phyloP scores from a whole-genome alignment of 2,888 invertebrate species.

The Hypomecis atomaria region DNA sequence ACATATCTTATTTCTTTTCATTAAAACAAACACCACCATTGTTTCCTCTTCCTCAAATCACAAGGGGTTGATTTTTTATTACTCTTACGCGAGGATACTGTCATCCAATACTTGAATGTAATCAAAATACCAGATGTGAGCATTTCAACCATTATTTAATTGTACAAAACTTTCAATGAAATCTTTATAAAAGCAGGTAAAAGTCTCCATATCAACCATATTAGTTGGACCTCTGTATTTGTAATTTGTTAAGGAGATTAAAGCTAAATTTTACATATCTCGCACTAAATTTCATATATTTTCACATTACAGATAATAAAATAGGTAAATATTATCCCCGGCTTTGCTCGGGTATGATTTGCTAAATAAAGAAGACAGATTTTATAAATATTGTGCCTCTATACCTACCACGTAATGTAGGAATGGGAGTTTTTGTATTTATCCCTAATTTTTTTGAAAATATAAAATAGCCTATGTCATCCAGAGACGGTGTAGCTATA shows the following conservation, averaged over 20 bases:
- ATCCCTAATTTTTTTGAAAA: too few species aligned
- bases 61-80: conserved; percentile 50
- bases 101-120: conserved; percentile 58
- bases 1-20: conserved; percentile 9
- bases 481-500: too few species aligned
- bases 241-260: neutral
- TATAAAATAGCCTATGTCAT: too few species aligned
- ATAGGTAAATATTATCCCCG: too few species aligned
- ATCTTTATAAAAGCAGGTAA: conserved; percentile 43
- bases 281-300: too few species aligned
- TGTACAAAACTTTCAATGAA: conserved; percentile 58
- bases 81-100: conserved; percentile 58
- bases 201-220: conserved; percentile 25
- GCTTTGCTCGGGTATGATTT: too few species aligned
- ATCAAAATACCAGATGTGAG: conserved; percentile 60
- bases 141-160: conserved; percentile 67
- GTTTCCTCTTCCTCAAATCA: conserved; percentile 18
- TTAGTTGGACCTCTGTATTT: conserved; percentile 15
- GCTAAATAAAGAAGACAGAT: too few species aligned
- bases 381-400: too few species aligned
- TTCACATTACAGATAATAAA: too few species aligned
- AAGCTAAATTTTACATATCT: too few species aligned
- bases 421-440: too few species aligned
- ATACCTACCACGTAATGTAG: too few species aligned
- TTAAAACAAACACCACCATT: conserved; percentile 9